Base-by-base conservation (phyloP, 2,113 vertebrate genomes). In the Rhabdornis inornatus region DNA sequence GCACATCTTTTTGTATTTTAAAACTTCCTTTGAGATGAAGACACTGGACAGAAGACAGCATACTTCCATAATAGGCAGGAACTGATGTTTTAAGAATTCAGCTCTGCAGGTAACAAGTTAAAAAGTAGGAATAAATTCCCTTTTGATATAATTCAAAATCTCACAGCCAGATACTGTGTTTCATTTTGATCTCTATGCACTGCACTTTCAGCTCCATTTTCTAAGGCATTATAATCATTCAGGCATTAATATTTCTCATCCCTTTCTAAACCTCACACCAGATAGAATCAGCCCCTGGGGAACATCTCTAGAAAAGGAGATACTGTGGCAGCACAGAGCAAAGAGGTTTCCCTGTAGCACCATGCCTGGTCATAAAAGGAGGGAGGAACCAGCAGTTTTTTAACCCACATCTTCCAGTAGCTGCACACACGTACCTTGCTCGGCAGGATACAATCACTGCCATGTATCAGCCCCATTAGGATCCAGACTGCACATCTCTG, bases 21-120 rank as follows among this genome's bases (percentile, higher is more conserved):
- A 85, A 89, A 52, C 65, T 81, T 95, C 4, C 14, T 92, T 95
- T 95, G 79, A 33, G 37, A 68, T 72, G 16, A 83, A 88, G 81
- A 79, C 28, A 55, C 24, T 44, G 68, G 82, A 61, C 80, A 87
- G 92, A 94, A 66, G 18, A 75, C 13, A 83, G 40, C 60, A 69
- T 35, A 39, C 24, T 77, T 12, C 11, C 70, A 49, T 76, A 87
- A 91, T 44, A 84, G 66, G 35, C 35, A 90, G 75, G 37, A 95
- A 63, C 28, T 76, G 65, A 45, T 66, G 52, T 69, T 95, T 95
- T 39, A 50, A 95, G 47, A 75, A 56, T 94, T 60, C 47, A 70
- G 13, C 39, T 71, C 37, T 7, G 0, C 47, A 45, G 19, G 45
- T 90, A 88, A 87, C 15, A 93, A 80, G 25, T 92, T 86, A 72